phyloP scores from a whole-genome alignment of 1,140 invertebrate species.

The Drosophila truncata region DNA sequence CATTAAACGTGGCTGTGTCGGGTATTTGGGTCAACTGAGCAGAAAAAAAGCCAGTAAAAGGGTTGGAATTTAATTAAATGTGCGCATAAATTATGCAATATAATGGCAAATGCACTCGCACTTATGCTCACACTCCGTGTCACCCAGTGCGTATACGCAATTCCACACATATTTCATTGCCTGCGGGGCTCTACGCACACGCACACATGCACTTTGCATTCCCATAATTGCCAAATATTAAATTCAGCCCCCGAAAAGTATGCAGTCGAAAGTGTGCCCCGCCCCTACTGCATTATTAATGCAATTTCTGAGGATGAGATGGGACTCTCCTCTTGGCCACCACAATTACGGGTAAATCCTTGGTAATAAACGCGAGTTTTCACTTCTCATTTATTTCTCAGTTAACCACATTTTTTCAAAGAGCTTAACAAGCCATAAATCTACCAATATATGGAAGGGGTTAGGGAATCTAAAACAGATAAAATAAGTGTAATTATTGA shows the following conservation, averaged over 20 bases:
- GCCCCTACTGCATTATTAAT: conserved; percentile 64
- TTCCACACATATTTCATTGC: conserved; percentile 29
- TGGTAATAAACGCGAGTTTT: not conserved
- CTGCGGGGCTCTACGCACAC: not conserved
- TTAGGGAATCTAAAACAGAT: not conserved
- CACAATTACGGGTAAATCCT: conserved; percentile 42
- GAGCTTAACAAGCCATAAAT: not conserved
- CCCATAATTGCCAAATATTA: conserved; percentile 79
- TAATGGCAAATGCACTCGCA: conserved; percentile 62
- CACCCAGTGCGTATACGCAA: conserved; percentile 26
- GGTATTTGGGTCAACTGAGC: conserved; percentile 61
- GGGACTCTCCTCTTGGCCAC: conserved; percentile 24
- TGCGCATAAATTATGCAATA: conserved; percentile 74
- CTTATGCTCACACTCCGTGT: conserved; percentile 4
- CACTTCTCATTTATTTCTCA: not conserved
- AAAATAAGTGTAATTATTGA: not conserved
- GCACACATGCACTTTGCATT: conserved; percentile 18
- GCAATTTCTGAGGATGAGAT: conserved; percentile 48
- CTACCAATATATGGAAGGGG: not conserved
- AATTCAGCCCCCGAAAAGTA: conserved; percentile 70
- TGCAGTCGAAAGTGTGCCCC: conserved; percentile 26
- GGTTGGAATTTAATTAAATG: conserved; percentile 80
- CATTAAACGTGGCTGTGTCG: conserved; percentile 44
- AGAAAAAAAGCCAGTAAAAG: conserved; percentile 57
- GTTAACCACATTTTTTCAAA: not conserved